Conservation (phyloP, 1,140 invertebrate genomes). For the Rhagoletis pomonella region DNA sequence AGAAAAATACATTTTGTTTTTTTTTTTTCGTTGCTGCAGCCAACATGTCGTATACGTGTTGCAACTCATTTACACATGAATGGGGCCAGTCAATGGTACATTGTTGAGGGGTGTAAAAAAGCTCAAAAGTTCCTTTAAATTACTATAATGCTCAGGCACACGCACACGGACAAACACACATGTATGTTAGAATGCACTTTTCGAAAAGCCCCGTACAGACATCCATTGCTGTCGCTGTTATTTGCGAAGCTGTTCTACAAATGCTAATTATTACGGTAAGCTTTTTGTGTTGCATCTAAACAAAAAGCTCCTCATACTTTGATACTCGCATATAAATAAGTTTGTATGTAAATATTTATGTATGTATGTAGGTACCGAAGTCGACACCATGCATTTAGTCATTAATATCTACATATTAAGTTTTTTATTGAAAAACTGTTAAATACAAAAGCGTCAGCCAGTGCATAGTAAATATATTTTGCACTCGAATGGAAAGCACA, state of each 20-base stretch:
- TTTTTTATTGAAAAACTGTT: not conserved
- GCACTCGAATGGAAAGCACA: not conserved
- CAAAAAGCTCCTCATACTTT: not conserved
- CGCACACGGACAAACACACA: too few species aligned
- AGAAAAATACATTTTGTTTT: not conserved
- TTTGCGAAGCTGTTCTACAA: too few species aligned
- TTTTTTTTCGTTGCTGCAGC: not conserved
- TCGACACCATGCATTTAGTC: too few species aligned
- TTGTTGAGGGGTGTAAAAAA: not conserved
- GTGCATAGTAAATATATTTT: not conserved
- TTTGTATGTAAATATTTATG: not conserved
- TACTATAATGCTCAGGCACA: too few species aligned
- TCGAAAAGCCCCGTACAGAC: too few species aligned
- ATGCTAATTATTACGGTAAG: too few species aligned
- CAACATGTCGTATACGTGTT: slow-evolving; percentile 33
- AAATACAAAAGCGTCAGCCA: not conserved
- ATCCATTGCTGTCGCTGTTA: too few species aligned
- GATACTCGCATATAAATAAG: not conserved
- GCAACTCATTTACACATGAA: not conserved
- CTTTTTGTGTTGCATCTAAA: too few species aligned
- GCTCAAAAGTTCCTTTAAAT: too few species aligned
- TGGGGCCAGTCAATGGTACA: not conserved
- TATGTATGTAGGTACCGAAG: not conserved
- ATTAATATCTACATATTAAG: not conserved
- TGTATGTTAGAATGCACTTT: too few species aligned